phyloP scores from a whole-genome alignment of 2,113 vertebrate species.

The Rhynchomys soricoides region DNA sequence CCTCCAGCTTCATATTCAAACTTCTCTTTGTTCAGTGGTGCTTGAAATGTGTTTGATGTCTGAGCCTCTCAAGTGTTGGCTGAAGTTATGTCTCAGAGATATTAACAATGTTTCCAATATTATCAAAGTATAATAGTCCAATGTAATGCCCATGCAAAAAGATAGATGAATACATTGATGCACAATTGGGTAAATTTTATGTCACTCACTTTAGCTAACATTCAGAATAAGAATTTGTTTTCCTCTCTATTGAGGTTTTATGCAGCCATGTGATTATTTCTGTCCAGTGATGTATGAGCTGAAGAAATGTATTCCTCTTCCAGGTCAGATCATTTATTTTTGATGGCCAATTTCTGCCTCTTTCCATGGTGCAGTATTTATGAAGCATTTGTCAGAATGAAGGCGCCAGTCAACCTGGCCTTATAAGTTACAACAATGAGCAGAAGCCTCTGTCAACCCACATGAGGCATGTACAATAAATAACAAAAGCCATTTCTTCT shows the following conservation, averaged over 20 bases:
- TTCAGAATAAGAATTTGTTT: neutral
- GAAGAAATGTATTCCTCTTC: neutral
- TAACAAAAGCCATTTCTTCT: neutral
- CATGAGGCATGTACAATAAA: neutral
- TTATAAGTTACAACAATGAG: neutral
- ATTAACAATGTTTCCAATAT: neutral
- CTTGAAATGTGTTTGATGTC: slow-evolving; percentile 55
- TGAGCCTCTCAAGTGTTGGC: neutral
- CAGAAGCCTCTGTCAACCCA: neutral
- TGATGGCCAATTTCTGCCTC: neutral
- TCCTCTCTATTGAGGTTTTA: neutral
- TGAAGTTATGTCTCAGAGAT: slow-evolving; percentile 17
- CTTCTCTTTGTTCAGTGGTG: slow-evolving; percentile 27
- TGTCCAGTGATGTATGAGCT: neutral
- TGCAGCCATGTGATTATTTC: neutral
- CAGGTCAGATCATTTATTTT: neutral
- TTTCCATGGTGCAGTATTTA: neutral
- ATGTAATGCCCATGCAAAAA: neutral
- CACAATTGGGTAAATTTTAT: neutral
- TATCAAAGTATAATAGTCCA: neutral
- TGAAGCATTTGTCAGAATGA: neutral
- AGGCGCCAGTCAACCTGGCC: neutral
- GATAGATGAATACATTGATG: neutral
- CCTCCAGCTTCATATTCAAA: slow-evolving; percentile 24
- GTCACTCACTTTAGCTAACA: neutral